These are phyloP conservation scores for Oreochromis aureus DNA, from an alignment of 2,113 vertebrate genomes.

Conservation along the genomic window DNA sequence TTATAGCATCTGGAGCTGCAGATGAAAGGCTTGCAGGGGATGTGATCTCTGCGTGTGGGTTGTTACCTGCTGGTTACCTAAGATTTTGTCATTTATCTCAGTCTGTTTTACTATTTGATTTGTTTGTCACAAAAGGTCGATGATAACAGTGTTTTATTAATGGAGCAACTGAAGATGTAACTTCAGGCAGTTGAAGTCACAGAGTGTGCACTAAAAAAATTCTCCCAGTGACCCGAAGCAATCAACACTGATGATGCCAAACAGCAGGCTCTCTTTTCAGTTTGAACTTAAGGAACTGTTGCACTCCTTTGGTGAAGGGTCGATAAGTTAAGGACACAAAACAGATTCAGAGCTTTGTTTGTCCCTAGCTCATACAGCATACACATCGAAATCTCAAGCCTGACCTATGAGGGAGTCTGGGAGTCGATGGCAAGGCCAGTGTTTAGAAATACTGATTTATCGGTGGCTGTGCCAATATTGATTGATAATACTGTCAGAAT, in stretches of 20 bases:
- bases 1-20: not conserved
- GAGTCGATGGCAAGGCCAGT: not conserved
- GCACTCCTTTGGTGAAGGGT: not conserved
- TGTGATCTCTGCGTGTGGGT: not conserved
- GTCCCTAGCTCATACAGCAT: not conserved
- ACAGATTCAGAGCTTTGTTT: not conserved
- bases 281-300: not conserved
- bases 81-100: not conserved
- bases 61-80: not conserved
- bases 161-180: not conserved
- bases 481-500: not conserved
- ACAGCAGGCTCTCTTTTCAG: no score
- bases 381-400: fast-evolving
- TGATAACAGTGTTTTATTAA: not conserved
- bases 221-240: not conserved
- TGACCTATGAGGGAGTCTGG: fast-evolving
- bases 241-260: not conserved
- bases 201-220: not conserved
- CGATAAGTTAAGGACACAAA: not conserved
- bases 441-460: not conserved
- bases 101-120: not conserved
- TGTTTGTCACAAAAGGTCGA: not conserved
- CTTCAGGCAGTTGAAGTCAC: not conserved
- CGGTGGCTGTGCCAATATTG: fast-evolving
- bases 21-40: not conserved